Percentiles rank a stretch among this genome's conserved stretches.
phyloP scores from a whole-genome alignment of 2,888 invertebrate genomes.

The Xiphydria camelus region DNA sequence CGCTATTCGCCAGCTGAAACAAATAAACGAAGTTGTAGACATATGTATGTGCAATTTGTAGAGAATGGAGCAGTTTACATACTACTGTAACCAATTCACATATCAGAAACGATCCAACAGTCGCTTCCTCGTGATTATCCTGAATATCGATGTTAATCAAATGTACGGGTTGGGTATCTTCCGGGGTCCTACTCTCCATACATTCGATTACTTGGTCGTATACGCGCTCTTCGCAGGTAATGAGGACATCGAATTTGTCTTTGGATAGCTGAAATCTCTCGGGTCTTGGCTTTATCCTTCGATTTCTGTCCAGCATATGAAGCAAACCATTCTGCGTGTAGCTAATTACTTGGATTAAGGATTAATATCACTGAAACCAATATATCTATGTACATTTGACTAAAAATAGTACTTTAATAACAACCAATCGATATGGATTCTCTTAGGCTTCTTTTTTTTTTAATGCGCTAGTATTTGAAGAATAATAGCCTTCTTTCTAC shows the following conservation, averaged over 20 bases:
- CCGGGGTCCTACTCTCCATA: constrained; percentile 80
- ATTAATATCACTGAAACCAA: constrained; percentile 16
- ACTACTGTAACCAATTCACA: constrained; percentile 93
- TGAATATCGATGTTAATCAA: constrained; percentile 98
- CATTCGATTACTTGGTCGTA: constrained; percentile 97
- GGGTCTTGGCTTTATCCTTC: constrained; percentile 90
- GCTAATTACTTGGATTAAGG: no score
- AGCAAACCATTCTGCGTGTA: constrained; percentile 98
- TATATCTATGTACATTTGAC: constrained; percentile 6
- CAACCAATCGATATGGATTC: background rate
- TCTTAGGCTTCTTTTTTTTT: background rate
- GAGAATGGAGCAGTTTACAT: constrained; percentile 34
- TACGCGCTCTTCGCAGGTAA: constrained; percentile 97
- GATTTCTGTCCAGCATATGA: constrained; percentile 96
- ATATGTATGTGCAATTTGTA: constrained; percentile 3
- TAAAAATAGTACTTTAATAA: background rate
- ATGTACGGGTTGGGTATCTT: constrained; percentile 88
- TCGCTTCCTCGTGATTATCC: constrained; percentile 99
- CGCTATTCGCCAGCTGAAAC: constrained; percentile 79
- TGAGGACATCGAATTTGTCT: constrained; percentile 92
- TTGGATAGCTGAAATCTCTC: constrained; percentile 90
- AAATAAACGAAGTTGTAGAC: constrained; percentile 14
- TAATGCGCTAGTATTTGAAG: background rate
- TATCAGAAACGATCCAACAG: constrained; percentile 96
- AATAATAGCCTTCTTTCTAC: background rate